Conservation (phyloP, 1,140 invertebrate genomes). For the Drosophila repleta region DNA sequence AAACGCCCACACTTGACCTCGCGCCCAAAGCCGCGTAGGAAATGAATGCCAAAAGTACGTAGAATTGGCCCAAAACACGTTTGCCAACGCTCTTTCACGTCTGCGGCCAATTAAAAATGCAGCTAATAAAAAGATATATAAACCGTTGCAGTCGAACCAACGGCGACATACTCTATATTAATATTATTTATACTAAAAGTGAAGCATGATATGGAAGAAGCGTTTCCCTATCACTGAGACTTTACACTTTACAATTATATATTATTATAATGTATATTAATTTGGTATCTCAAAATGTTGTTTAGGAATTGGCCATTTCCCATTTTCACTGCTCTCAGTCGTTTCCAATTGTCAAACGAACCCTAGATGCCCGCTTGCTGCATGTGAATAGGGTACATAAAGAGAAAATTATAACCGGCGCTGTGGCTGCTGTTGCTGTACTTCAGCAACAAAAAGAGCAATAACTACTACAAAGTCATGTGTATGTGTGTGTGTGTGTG, state of each 20-base stretch:
- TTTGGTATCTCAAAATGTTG: background rate
- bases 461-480: constrained; percentile 27
- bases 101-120: constrained; percentile 66
- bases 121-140: constrained; percentile 21
- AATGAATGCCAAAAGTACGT: constrained; percentile 54
- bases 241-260: too few species aligned
- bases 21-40: constrained; percentile 50
- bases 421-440: constrained; percentile 54
- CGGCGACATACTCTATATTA: background rate
- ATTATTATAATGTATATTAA: too few species aligned
- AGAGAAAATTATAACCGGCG: constrained; percentile 49
- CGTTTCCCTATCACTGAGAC: too few species aligned
- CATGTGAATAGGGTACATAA: constrained; percentile 33
- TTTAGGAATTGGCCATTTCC: too few species aligned
- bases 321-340: too few species aligned
- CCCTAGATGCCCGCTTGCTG: background rate
- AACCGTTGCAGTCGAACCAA: background rate
- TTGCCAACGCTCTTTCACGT: constrained; percentile 67
- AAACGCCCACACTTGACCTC: constrained; percentile 45
- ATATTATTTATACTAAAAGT: too few species aligned
- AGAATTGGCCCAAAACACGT: constrained; percentile 65
- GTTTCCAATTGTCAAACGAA: background rate
- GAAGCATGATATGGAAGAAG: too few species aligned
- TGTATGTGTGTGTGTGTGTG: constrained; percentile 17
- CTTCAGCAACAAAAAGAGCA: constrained; percentile 49